Evolutionary conservation across 1,140 invertebrate genomes (phyloP), one percentile per base, ranked within the genome.

Genomic region (Ceratina calcarata): DNA sequence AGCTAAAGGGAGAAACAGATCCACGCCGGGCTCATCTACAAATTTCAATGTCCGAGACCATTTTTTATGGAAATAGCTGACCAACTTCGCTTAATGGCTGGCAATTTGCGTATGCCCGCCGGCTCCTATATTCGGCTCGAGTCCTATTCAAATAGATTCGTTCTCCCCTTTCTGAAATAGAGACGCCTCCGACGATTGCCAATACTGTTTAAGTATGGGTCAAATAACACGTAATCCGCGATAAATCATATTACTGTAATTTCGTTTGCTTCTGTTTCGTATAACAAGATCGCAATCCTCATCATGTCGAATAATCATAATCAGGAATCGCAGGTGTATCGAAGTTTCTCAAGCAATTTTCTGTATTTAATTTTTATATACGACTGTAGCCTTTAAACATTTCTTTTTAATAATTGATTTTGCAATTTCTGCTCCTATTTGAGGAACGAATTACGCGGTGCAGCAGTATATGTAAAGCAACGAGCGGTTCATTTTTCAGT

Each of bases 91-190:
- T 67, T 18, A 76, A 58, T 67, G 64, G 24, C 18, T 12, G 15
- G 22, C 13, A 58, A 16, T 67, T 58, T 67, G 73, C 27, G 27
- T 76, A 67, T 67, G 49, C 15, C 27, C 27, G 22, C n/a, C 8
- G 22, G 10, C 10, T 20, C 55, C 20, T 27, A 58, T 13, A 67
- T 76, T 67, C 16, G 24, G 1, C 16, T 45, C 49, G 20, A 58
- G 27, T 74, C 60, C 49, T 27, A 16, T 66, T 66, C 18, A 53
- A 74, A 65, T 64, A 49, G 32, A 24, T 45, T 32, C 57, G 45
- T 7, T 13, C 8, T 32, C 22, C 57, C 60, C 45, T n/a, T 16
- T 8, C 37, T 67, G 65, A 67, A 67, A 67, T 24, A 24, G 65
- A 67, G 65, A 67, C 18, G 65, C 37, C 16, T 18, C 45, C 10